phyloP scores from a whole-genome alignment of 2,888 invertebrate species.

The Pelosia muscerda region DNA sequence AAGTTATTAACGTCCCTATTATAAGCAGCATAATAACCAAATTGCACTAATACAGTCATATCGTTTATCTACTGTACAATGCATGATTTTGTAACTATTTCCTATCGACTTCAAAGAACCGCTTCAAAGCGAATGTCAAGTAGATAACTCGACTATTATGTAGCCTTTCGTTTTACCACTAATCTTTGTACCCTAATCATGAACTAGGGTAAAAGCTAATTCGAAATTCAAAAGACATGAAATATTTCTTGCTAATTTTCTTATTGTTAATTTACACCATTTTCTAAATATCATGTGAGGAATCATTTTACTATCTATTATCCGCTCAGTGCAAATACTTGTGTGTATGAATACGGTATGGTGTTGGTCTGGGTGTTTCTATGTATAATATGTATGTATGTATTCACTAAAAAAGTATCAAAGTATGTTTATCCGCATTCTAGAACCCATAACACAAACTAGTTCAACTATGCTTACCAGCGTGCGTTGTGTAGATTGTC shows the following conservation, averaged over 20 bases:
- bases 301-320: too few species aligned
- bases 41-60: background rate
- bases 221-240: background rate
- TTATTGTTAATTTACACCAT: background rate
- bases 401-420: too few species aligned
- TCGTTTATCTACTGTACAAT: background rate
- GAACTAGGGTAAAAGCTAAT: background rate
- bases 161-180: background rate
- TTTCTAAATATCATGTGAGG: background rate
- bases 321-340: too few species aligned
- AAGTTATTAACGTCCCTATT: too few species aligned
- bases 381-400: too few species aligned
- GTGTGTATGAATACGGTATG: too few species aligned
- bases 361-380: too few species aligned
- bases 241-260: background rate
- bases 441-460: too few species aligned
- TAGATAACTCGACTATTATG: background rate
- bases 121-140: constrained; percentile 1
- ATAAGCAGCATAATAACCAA: background rate
- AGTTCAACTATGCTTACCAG: too few species aligned
- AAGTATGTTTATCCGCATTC: too few species aligned
- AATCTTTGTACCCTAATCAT: background rate
- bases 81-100: background rate
- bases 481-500: too few species aligned
- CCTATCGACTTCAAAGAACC: background rate